Evolutionary conservation across 2,797 vertebrate genomes (phyloP), one percentile per base, ranked within the genome.

Genomic region (Molossus alvarezi): DNA sequence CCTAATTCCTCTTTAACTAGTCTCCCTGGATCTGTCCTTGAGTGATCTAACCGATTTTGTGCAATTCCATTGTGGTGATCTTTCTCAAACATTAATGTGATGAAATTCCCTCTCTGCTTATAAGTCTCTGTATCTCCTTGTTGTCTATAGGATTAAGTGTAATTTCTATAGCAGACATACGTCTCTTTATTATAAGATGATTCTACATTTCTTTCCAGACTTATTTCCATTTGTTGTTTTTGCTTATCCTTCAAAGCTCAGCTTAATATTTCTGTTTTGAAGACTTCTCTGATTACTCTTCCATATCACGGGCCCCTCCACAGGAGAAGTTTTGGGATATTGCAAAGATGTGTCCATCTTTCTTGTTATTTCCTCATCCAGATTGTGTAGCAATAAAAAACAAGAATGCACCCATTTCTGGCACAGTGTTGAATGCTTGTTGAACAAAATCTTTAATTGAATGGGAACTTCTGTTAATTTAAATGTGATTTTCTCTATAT

Each of bases 381-480:
- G 20, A 48, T 37, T 83, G 55, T 14, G 1, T n/a, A 51, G 23
- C 17, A 18, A n/a, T 75, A 10, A 77, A 90, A 93, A 88, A 3
- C 18, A 65, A 75, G 58, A 57, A 23, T 25, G 12, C 41, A 67
- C 10, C 8, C 27, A 51, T 21, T 69, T n/a, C 29, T 77, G 72
- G 58, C 5, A 53, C 14, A 29, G 60, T 92, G 48, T 17, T 60
- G 14, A 81, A 94, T 71, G 29, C 9, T 88, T 83, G 3, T 17
- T 96, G 72, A 51, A 51, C 85, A 80, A 69, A 55, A 45, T 17
- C 9, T 21, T 77, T 83, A 71, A 67, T 62, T 81, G 64, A 83
- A 72, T 80, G 41, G 71, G 48, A 89, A 75, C 58, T 79, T 94
- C 29, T 96, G 18, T 81, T 88, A 62, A 57, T 91, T 69, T 80